These are phyloP conservation scores for Diorhabda carinulata DNA, from an alignment of 1,140 invertebrate species.

Conservation along the genomic window DNA sequence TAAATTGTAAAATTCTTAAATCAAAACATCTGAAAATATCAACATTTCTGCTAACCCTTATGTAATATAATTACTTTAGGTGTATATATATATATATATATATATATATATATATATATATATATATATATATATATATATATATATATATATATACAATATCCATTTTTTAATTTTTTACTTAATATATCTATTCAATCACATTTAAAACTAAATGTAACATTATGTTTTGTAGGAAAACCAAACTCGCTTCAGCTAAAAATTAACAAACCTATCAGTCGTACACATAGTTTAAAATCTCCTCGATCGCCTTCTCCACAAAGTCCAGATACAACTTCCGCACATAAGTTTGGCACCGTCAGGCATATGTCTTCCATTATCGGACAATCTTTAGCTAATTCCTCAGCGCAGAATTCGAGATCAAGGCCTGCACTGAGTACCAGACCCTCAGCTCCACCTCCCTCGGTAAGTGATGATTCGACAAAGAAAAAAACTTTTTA, in stretches of 20 bases:
- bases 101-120: no score
- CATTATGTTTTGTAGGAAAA: conserved; percentile 30
- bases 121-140: no score
- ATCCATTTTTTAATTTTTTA: no score
- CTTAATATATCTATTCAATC: background rate
- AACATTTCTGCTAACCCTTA: no score
- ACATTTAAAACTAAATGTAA: background rate
- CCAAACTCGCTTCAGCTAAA: conserved; percentile 48
- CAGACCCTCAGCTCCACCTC: conserved; percentile 38
- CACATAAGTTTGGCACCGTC: conserved; percentile 40
- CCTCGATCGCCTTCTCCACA: conserved; percentile 48
- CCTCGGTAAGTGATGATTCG: conserved; percentile 23
- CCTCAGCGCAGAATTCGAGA: conserved; percentile 13
- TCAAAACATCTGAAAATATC: no score
- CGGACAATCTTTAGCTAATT: conserved; percentile 31
- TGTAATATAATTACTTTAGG: no score
- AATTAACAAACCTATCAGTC: conserved; percentile 51
- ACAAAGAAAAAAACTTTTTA: background rate
- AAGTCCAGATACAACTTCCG: conserved; percentile 30
- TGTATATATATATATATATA: no score
- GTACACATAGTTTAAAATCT: conserved; percentile 54
- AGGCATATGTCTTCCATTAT: conserved; percentile 38
- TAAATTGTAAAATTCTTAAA: no score
- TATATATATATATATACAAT: no score
- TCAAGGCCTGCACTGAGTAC: conserved; percentile 27